Percentiles rank a stretch among this genome's conserved stretches.
These are phyloP conservation scores for Ailurus styani DNA, from an alignment of 2,113 vertebrate species.

Conservation along the genomic window DNA sequence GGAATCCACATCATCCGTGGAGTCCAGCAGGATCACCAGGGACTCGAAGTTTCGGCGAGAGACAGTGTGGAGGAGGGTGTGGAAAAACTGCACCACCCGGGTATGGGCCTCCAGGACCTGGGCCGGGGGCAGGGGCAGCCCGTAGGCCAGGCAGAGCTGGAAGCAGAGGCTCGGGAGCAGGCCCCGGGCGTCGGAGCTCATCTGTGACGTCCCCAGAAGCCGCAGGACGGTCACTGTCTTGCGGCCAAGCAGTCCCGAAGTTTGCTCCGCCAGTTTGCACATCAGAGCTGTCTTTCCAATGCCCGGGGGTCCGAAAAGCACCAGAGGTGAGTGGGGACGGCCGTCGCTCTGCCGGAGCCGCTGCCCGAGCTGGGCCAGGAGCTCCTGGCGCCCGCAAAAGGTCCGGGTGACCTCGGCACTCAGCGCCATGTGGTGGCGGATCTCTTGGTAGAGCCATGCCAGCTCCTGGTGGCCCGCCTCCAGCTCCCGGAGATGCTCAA, in stretches of 20 bases:
- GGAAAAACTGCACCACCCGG: slow-evolving; percentile 81
- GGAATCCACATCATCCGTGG: slow-evolving; percentile 79
- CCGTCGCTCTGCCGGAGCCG: slow-evolving; percentile 70
- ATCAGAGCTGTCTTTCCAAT: slow-evolving; percentile 85
- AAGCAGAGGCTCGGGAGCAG: slow-evolving; percentile 82
- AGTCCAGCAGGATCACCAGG: slow-evolving; percentile 85
- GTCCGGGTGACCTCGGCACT: slow-evolving; percentile 55
- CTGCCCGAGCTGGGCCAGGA: slow-evolving; percentile 80
- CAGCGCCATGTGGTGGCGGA: slow-evolving; percentile 74
- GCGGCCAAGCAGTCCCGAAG: slow-evolving; percentile 64
- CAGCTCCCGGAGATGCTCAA: background rate
- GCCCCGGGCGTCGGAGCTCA: slow-evolving; percentile 69
- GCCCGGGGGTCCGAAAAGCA: slow-evolving; percentile 81
- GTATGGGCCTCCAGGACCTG: slow-evolving; percentile 70
- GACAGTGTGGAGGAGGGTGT: slow-evolving; percentile 74
- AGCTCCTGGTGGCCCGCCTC: background rate
- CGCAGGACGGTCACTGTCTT: slow-evolving; percentile 70
- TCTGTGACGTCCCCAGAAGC: slow-evolving; percentile 80
- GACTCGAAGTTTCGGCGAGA: slow-evolving; percentile 76
- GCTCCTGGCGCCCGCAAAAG: slow-evolving; percentile 80
- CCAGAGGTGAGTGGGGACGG: slow-evolving; percentile 72
- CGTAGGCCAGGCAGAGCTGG: slow-evolving; percentile 82
- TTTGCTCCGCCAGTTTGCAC: slow-evolving; percentile 79
- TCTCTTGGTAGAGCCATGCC: slow-evolving; percentile 76
- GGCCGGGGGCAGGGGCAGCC: slow-evolving; percentile 74